Conservation (phyloP, 2,797 vertebrate genomes). For the Cryptoprocta ferox region DNA sequence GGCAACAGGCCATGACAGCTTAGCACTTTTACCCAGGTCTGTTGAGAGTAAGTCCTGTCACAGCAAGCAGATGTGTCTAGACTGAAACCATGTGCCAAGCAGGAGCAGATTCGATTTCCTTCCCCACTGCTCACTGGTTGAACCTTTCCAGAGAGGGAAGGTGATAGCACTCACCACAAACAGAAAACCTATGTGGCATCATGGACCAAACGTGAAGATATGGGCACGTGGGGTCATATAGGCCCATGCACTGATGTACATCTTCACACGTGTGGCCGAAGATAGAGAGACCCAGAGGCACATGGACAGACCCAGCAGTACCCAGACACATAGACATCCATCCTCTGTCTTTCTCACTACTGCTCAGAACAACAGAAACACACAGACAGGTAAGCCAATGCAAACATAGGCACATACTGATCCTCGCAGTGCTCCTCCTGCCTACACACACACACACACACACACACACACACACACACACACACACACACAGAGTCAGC, state of each 20-base stretch:
- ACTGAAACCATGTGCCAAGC: neutral
- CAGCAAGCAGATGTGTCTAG: conserved; percentile 15
- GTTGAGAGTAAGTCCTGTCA: neutral
- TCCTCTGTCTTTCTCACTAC: neutral
- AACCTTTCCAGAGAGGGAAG: conserved; percentile 33
- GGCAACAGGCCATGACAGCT: neutral
- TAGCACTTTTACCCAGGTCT: neutral
- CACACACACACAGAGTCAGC: neutral
- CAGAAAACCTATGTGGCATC: neutral
- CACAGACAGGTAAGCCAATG: too few species aligned
- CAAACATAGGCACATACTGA: neutral
- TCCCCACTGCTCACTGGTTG: neutral
- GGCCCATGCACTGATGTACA: neutral
- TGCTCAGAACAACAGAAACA: neutral
- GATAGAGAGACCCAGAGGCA: neutral
- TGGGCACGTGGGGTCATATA: accelerated
- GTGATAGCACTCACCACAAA: neutral
- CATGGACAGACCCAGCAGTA: neutral
- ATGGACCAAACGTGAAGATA: neutral
- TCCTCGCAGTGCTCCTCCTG: neutral
- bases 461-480: neutral
- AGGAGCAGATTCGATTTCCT: neutral
- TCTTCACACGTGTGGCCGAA: neutral
- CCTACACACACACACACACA: neutral
- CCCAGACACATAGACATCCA: neutral